These are phyloP conservation scores for Lagenorhynchus albirostris DNA, from an alignment of 2,113 vertebrate species.

Conservation along the genomic window DNA sequence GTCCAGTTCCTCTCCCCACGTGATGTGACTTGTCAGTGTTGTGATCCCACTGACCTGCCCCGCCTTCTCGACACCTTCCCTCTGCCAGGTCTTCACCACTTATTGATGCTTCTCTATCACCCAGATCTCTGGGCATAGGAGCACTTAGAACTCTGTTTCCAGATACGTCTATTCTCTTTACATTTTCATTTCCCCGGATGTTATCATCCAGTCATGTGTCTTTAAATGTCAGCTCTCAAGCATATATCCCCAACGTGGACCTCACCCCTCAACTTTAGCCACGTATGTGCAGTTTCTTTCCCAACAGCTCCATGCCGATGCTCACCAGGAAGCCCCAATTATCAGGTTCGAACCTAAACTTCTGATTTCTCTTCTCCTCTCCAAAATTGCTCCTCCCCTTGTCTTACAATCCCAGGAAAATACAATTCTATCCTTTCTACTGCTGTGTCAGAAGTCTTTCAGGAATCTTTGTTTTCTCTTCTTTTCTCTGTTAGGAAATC, in stretches of 20 bases:
- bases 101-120: fast-evolving
- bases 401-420: not conserved
- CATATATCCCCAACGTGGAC: fast-evolving
- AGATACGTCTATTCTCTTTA: not conserved
- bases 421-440: not conserved
- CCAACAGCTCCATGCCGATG: fast-evolving
- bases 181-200: not conserved
- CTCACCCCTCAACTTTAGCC: not conserved
- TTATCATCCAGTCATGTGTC: not conserved
- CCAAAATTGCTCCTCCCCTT: too few relatives aligned
- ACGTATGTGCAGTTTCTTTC: fast-evolving
- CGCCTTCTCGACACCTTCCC: not conserved
- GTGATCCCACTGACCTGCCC: not conserved
- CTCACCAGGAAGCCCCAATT: fast-evolving
- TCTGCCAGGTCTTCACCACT: not conserved
- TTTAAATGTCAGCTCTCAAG: not conserved
- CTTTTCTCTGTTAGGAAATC: not conserved
- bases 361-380: not conserved
- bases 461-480: too few relatives aligned
- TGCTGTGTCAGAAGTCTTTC: not conserved
- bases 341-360: too few relatives aligned
- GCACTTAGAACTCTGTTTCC: not conserved
- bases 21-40: not conserved
- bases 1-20: fast-evolving
- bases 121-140: fast-evolving